phyloP scores from a whole-genome alignment of 2,113 vertebrate species.

The Turnix velox region DNA sequence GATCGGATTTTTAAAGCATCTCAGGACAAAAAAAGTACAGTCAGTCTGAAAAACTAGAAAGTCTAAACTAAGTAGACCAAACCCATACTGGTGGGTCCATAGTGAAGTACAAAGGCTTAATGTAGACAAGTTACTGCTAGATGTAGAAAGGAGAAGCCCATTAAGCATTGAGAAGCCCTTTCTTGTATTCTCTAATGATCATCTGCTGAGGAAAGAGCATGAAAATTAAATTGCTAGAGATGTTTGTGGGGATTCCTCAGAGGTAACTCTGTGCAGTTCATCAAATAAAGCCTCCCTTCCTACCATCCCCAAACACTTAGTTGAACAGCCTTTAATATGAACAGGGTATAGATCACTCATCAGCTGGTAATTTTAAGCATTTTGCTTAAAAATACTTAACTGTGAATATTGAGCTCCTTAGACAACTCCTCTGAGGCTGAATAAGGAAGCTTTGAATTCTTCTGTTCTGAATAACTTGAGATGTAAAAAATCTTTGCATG shows the following conservation, averaged over 20 bases:
- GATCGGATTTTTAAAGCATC: neutral
- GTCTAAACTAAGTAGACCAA: neutral
- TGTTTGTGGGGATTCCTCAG: neutral
- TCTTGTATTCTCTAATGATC: neutral
- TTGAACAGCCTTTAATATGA: neutral
- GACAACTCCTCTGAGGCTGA: neutral
- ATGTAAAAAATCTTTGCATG: neutral
- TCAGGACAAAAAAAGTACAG: neutral
- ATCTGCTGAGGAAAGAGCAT: neutral
- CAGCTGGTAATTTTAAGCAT: neutral
- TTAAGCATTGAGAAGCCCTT: neutral
- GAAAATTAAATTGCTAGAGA: neutral
- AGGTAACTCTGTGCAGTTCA: neutral
- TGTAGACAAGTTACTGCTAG: neutral
- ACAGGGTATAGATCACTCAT: constrained; percentile 5
- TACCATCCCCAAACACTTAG: neutral
- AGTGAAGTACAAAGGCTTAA: neutral
- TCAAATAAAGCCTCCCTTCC: neutral
- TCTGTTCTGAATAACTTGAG: neutral
- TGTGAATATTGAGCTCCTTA: neutral
- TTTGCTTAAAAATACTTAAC: constrained; percentile 43
- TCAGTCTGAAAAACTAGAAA: neutral
- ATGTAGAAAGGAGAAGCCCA: neutral
- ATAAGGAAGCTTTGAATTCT: constrained; percentile 4
- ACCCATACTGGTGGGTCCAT: neutral